phyloP scores from a whole-genome alignment of 2,888 invertebrate genomes.

The Cataglyphis rosenhaueri region DNA sequence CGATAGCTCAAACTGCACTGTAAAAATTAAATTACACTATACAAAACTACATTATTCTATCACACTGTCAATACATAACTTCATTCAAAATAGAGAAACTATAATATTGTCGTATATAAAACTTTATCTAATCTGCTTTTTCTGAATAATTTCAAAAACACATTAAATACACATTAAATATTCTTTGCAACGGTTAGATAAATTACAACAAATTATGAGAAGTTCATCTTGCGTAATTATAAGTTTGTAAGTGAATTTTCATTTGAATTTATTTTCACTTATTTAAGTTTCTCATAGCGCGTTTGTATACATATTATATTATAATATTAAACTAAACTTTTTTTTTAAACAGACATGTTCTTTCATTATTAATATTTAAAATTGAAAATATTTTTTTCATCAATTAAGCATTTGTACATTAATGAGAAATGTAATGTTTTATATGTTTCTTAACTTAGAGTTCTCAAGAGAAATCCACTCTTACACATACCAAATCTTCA shows the following conservation, averaged over 20 bases:
- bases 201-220: slow-evolving; percentile 5
- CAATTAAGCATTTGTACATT: slow-evolving; percentile 1
- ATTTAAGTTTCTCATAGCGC: background rate
- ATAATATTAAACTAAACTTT: background rate
- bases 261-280: background rate
- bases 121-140: background rate
- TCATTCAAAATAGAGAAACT: background rate
- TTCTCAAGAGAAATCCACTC: slow-evolving; percentile 10
- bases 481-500: slow-evolving; percentile 45
- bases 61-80: background rate
- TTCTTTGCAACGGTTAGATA: background rate
- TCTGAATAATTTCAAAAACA: background rate
- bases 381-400: background rate
- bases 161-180: background rate
- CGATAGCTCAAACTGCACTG: background rate
- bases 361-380: background rate
- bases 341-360: slow-evolving; percentile 17
- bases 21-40: background rate
- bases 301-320: background rate
- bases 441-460: slow-evolving; percentile 5
- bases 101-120: background rate
- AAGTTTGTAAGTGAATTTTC: background rate
- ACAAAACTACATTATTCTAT: background rate
- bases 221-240: background rate
- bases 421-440: slow-evolving; percentile 14